phyloP scores from a whole-genome alignment of 2,888 invertebrate genomes.

The Agapostemon virescens region DNA sequence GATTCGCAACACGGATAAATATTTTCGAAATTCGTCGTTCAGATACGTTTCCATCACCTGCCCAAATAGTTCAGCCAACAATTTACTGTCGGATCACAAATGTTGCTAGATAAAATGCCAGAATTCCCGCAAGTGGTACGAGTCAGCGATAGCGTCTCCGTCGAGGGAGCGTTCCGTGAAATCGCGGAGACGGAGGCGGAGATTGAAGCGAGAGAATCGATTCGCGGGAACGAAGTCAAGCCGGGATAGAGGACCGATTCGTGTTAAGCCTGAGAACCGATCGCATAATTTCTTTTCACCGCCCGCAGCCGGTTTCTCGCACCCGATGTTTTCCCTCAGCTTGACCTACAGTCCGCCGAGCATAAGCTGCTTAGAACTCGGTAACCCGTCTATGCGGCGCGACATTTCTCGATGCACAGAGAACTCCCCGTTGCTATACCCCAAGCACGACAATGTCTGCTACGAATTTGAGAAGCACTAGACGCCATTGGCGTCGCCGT shows the following conservation, averaged over 20 bases:
- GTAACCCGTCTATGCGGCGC: conserved; percentile 23
- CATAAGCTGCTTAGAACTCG: conserved; percentile 62
- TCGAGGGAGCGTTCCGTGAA: not conserved
- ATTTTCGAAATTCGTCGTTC: too few relatives aligned
- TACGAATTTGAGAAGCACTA: conserved; percentile 58
- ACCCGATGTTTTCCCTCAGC: conserved; percentile 39
- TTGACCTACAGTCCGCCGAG: conserved; percentile 33
- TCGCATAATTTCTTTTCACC: conserved; percentile 31
- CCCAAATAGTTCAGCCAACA: too few relatives aligned
- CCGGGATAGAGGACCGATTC: not conserved
- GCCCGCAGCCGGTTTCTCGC: conserved; percentile 22
- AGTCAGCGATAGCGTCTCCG: not conserved
- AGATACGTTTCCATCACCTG: too few relatives aligned
- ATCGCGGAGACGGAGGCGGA: not conserved
- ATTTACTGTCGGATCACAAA: too few relatives aligned
- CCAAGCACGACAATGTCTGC: conserved; percentile 28
- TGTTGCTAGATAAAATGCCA: too few relatives aligned
- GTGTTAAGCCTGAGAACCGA: not conserved
- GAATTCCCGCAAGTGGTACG: not conserved
- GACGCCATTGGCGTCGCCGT: conserved; percentile 47
- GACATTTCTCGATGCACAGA: conserved; percentile 23
- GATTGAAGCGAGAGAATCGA: not conserved
- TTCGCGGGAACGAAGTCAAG: not conserved
- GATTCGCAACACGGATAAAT: too few relatives aligned
- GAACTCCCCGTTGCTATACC: not conserved